phyloP scores from a whole-genome alignment of 2,797 vertebrate genomes.

The Malurus leucopterus region DNA sequence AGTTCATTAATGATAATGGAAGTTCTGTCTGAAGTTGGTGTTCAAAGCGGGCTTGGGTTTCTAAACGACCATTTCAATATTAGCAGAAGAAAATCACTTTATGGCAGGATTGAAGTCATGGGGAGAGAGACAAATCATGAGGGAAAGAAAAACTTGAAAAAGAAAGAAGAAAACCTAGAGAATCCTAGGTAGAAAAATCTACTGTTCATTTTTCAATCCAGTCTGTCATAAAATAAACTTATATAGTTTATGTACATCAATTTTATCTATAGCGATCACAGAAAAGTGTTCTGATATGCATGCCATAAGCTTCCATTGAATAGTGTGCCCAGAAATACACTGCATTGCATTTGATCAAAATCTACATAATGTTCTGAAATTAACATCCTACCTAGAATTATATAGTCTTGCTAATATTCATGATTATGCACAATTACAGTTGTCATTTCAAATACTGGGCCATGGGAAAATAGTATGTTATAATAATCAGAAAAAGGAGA shows the following conservation, averaged over 20 bases:
- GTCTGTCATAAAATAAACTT: background rate
- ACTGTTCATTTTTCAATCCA: background rate
- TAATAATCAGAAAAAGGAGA: background rate
- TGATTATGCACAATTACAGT: background rate
- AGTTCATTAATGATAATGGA: conserved; percentile 53
- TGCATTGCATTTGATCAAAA: background rate
- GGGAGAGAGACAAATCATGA: background rate
- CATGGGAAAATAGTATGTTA: background rate
- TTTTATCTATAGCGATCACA: background rate
- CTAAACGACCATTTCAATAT: conserved; percentile 13
- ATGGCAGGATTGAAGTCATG: conserved; percentile 20
- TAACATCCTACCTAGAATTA: background rate
- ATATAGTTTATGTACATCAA: background rate
- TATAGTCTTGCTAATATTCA: background rate
- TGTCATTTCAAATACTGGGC: background rate
- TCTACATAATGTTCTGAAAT: background rate
- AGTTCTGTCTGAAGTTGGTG: conserved; percentile 51
- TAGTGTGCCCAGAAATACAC: background rate
- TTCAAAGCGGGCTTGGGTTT: conserved; percentile 38
- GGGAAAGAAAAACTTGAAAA: background rate
- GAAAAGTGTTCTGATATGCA: background rate
- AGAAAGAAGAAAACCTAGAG: background rate
- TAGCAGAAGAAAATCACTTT: conserved; percentile 50
- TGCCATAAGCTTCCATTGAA: background rate
- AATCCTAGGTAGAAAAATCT: background rate